Evolutionary conservation across 2,797 vertebrate species (phyloP), one percentile per base, ranked within the genome.

Genomic region (Siniperca obscura): DNA sequence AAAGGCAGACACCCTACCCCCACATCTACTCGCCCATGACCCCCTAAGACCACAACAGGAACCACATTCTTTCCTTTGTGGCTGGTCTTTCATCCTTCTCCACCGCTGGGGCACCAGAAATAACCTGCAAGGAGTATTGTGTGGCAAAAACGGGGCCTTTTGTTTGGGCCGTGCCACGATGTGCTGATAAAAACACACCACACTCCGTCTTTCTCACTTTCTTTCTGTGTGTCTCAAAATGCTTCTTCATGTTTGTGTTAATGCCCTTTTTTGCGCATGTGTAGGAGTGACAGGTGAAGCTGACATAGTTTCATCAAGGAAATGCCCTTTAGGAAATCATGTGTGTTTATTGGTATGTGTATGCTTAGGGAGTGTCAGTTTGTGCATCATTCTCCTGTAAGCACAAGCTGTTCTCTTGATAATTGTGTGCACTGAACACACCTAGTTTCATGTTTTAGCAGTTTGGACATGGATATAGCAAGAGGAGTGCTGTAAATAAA

Each of bases 11-110:
- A 78, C 83, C 85, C 92, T 80, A 82, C 88, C 93, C 92, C 91
- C 90, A 91, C 87, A 78, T 88, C 88, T 86, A 89, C 86, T 87
- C 48, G 80, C 88, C 91, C 81, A 67, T 92, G 92, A 92, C 89
- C 90, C 92, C 81, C 85, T 82, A 86, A 87, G 90, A 93, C 91
- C 91, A 91, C 91, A 93, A 94, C 94, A 94, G 93, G 94, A 95
- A 92, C 91, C 88, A 86, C 92, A 94, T 94, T 94, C 93, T 94
- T 95, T 91, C 90, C 92, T 94, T 94, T 95, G 92, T 93, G 91
- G 72, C 81, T 62, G 25, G 70, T 82, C 91, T 94, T 92, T 93
- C 90, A 92, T 94, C 93, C 92, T 89, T 88, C 87, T 90, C 81
- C 70, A 83, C 74, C 19, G 14, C 80, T 55, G 62, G 69, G 78